Base-by-base conservation (phyloP, 2,113 vertebrate genomes). In the Hippocampus comes region DNA sequence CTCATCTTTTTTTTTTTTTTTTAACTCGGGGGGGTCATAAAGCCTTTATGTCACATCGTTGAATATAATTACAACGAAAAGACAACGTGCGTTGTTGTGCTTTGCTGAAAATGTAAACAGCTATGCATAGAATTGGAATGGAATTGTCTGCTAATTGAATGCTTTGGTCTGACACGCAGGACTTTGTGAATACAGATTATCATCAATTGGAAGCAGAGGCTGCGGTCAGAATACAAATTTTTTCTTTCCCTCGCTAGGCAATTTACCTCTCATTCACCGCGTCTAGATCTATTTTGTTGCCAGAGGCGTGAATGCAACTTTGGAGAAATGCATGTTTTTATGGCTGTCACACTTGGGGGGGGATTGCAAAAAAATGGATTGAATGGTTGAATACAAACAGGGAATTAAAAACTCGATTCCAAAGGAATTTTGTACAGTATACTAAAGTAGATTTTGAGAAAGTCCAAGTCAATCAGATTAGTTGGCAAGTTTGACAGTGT, bases 141-240 rank as follows among this genome's bases (percentile, higher is more conserved):
- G 79, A 86, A 84, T 80, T 78, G 87, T 81, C 70, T 84, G 73
- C 82, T 91, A 90, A 90, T 90, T 90, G 83, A 83, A 83, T 83
- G 74, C 82, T 88, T 90, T 89, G 66, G 81, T 91, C 80, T 88
- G 79, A 86, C 84, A 82, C 72, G 75, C 70, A 77, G 79, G 78
- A 78, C 80, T 72, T 71, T 80, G 75, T 82, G 88, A 90, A 90
- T 90, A 78, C 84, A 88, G 82, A 88, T 89, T 74, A 87, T 76
- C 73, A 82, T 83, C 86, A 66, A 72, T 75, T 78, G 78, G 78
- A 77, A 64, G 78, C 60, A 69, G 65, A n/a, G 46, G 72, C 60
- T 76, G 68, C 70, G 67, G 57, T 69, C 76, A 53, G 86, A 82
- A 88, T 87, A 84, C 79, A 49, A 82, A 86, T 80, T 75, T 82